These are phyloP conservation scores for Phthorimaea operculella DNA, from an alignment of 1,140 invertebrate species.

Conservation along the genomic window DNA sequence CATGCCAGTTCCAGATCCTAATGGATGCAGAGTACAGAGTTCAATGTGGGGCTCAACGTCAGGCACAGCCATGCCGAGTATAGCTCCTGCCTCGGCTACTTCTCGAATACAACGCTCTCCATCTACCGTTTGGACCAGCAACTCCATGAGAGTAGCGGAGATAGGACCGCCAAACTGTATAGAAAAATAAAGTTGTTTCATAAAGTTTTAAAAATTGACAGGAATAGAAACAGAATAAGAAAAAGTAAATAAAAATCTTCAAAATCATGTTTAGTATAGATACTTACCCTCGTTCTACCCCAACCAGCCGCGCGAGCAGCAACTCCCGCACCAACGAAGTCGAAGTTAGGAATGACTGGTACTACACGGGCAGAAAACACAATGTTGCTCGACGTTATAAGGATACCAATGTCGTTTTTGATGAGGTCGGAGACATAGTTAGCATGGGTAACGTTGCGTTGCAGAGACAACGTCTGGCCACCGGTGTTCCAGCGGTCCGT, in stretches of 20 bases:
- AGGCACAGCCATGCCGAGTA: constrained; percentile 3
- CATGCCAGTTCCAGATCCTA: constrained; percentile 27
- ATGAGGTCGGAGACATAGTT: not conserved
- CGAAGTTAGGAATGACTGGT: not conserved
- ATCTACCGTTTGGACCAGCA: constrained; percentile 18
- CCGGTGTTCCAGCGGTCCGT: not conserved
- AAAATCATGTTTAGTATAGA: no score
- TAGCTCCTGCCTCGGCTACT: not conserved
- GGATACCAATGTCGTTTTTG: not conserved
- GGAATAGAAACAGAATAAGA: no score
- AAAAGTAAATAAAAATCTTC: no score
- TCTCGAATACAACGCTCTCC: constrained; percentile 9
- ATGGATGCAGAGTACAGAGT: constrained; percentile 36
- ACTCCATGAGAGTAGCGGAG: constrained; percentile 22
- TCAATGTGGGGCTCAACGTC: constrained; percentile 20
- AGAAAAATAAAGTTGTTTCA: not conserved
- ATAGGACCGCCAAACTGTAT: constrained; percentile 9
- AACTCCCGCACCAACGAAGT: not conserved
- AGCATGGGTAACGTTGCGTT: not conserved
- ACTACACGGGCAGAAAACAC: not conserved
- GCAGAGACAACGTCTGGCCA: not conserved
- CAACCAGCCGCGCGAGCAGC: not conserved
- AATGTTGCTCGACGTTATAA: not conserved
- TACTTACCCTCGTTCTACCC: constrained; percentile 1
- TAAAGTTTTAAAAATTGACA: no score